phyloP scores from a whole-genome alignment of 2,888 invertebrate species.

The Lypha dubia region DNA sequence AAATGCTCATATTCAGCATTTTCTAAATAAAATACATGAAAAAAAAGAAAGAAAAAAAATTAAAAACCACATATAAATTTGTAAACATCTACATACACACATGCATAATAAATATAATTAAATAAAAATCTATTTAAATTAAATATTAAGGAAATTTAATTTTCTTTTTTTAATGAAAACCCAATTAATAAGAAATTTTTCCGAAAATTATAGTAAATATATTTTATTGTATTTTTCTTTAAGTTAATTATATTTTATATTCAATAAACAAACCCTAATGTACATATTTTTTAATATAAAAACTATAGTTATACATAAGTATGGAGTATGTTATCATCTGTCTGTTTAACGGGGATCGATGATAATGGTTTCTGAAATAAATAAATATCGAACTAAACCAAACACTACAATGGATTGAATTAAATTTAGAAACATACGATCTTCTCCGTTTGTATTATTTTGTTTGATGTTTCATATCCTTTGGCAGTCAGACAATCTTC shows the following conservation, averaged over 20 bases:
- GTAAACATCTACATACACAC: constrained; percentile 31
- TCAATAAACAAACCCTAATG: constrained; percentile 31
- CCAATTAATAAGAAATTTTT: constrained; percentile 44
- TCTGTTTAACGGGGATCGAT: constrained; percentile 62
- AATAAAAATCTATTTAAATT: constrained; percentile 56
- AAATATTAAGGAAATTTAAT: constrained; percentile 69
- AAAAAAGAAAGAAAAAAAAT: too few relatives aligned
- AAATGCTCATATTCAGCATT: constrained; percentile 64
- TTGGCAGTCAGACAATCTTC: constrained; percentile 61
- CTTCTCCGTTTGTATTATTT: constrained; percentile 65
- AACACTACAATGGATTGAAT: constrained; percentile 1
- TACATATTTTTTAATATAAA: constrained; percentile 49
- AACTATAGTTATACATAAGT: constrained; percentile 62
- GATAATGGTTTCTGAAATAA: constrained; percentile 70
- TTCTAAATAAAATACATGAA: constrained; percentile 29
- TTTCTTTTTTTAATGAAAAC: constrained; percentile 67
- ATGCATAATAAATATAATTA: constrained; percentile 46
- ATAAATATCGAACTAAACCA: constrained; percentile 45
- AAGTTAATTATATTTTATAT: constrained; percentile 54
- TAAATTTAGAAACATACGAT: constrained; percentile 45
- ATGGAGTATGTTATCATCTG: constrained; percentile 64
- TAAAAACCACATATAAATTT: too few relatives aligned
- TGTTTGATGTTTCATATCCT: constrained; percentile 40
- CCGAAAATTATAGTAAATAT: constrained; percentile 42
- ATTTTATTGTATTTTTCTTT: constrained; percentile 40